Conservation (phyloP, 2,113 vertebrate species). For the Anolis sagrei region DNA sequence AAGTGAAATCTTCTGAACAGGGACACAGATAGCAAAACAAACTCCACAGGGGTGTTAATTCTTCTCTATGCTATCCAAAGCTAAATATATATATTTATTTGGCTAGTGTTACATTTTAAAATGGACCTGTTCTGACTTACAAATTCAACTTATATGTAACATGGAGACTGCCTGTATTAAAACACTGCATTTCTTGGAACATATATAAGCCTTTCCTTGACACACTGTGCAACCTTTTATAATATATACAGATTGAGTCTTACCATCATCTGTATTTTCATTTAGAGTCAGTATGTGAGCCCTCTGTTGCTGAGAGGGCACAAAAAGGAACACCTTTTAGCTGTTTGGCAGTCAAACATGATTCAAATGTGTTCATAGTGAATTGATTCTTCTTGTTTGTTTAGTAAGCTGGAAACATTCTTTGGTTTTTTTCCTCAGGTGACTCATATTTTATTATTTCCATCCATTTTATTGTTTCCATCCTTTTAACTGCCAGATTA, state of each 20-base stretch:
- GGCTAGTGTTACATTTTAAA: too few species aligned
- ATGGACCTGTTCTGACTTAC: too few species aligned
- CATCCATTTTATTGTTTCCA: neutral
- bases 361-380: neutral
- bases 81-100: too few species aligned
- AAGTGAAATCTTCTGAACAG: too few species aligned
- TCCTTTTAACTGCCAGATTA: conserved; percentile 14
- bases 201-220: neutral
- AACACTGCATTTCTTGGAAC: too few species aligned
- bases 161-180: too few species aligned
- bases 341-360: neutral
- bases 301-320: conserved; percentile 17
- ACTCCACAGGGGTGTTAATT: too few species aligned
- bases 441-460: neutral
- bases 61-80: too few species aligned
- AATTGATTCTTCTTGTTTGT: neutral
- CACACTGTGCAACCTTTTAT: neutral
- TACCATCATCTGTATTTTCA: neutral
- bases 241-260: neutral
- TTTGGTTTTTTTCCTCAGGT: neutral
- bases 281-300: neutral
- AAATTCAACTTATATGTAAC: too few species aligned
- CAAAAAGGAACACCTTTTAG: neutral
- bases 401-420: neutral
- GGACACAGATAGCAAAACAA: too few species aligned